Evolutionary conservation across 2,113 vertebrate species (phyloP).

Genomic region (Pomatostomus ruficeps): DNA sequence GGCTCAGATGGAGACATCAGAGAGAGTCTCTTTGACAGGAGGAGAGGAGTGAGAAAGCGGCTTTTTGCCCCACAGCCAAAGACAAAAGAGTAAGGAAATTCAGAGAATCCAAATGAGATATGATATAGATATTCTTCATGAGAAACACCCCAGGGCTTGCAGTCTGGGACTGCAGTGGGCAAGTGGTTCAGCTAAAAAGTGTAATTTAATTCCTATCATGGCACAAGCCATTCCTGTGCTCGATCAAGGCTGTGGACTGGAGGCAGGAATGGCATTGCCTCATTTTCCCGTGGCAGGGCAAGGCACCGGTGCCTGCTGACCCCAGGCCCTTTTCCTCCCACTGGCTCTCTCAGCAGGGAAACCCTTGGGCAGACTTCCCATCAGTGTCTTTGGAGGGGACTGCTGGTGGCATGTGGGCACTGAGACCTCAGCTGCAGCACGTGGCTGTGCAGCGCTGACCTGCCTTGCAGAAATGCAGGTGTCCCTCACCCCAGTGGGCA

Average conservation of each 20-base stretch:
- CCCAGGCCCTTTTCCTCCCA: background rate
- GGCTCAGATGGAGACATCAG: background rate
- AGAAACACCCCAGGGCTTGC: background rate
- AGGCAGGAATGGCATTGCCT: background rate
- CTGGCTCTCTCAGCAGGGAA: background rate
- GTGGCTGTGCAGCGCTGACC: background rate
- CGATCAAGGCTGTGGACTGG: background rate
- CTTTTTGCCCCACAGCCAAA: background rate
- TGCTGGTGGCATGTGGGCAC: rapidly evolving
- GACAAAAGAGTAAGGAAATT: background rate
- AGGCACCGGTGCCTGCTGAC: rapidly evolving
- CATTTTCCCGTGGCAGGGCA: background rate
- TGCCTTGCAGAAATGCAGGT: background rate
- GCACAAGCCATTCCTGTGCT: background rate
- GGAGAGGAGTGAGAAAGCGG: rapidly evolving
- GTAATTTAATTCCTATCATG: background rate
- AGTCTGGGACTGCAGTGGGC: background rate
- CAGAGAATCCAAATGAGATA: background rate
- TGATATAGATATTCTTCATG: background rate
- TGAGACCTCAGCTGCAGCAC: rapidly evolving
- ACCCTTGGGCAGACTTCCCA: background rate
- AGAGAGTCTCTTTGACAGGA: background rate
- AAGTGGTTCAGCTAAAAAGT: background rate
- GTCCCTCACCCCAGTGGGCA: background rate
- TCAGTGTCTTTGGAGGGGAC: background rate